Base-by-base conservation (phyloP, 2,888 invertebrate genomes). In the Aleiodes leptofemur region DNA sequence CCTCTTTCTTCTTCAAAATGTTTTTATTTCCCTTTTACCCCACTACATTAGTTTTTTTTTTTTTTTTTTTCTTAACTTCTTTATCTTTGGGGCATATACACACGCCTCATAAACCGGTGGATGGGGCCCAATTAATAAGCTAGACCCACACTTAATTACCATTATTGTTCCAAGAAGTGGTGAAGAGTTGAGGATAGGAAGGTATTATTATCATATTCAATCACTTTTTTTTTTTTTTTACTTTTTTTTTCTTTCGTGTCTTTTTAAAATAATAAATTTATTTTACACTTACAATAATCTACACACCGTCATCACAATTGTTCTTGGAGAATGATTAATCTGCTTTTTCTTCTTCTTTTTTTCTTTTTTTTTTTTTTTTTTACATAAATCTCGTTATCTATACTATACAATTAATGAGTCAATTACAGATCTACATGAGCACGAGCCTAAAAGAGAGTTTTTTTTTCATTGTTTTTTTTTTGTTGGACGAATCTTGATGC, bases 211-310 rank as follows among this genome's bases (percentile, higher is more conserved):
- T 23, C 48, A 29, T 71, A 57, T 59, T 59, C 56, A 43, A 57
- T 71, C 43, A 48, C 23, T 23, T 23, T 23, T 23, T 23, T 23
- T 23, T 23, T 23, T 23, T 1, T 23, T 43, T 16, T 0, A 53
- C 9, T 14, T 8, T 38, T 43, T 55, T 61, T 61, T 14, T 64
- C 16, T 64, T 29, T 64, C 85, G 84, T 34, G 5, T 34, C 6
- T 34, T 34, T 34, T 34, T 34, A 87, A 86, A 87, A 84, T 87
- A 86, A 87, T 87, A 86, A 83, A 83, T 86, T 87, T 88, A 88
- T 88, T 87, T 86, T 86, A 87, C 86, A 73, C 66, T 29, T 56
- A 48, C 43, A 73, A 72, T 48, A 61, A 70, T 48, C 43, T 48
- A 48, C 43, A 64, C 64, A 64, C 64, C 16, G 43, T 64, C 48